Conservation (phyloP, 2,888 invertebrate species). For the Plebejus argus region DNA sequence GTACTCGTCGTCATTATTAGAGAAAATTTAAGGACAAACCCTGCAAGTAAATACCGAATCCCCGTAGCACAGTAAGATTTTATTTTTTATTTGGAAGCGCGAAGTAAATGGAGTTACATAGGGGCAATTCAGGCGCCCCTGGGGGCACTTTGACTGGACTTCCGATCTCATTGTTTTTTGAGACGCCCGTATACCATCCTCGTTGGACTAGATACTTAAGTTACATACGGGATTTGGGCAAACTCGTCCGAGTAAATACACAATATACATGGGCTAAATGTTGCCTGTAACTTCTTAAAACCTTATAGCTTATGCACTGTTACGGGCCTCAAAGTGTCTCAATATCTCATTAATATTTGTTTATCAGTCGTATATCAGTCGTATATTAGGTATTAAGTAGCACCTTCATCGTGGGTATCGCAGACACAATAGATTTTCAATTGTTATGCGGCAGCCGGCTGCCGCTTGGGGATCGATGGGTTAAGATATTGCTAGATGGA, state of each 20-base stretch:
- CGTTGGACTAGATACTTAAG: constrained; percentile 14
- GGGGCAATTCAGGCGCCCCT: constrained; percentile 4
- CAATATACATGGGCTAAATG: no score
- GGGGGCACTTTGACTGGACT: constrained; percentile 19
- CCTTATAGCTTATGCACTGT: no score
- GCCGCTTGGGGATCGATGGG: no score
- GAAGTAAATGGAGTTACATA: constrained; percentile 21
- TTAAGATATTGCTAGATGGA: no score
- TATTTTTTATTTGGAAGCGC: constrained; percentile 1
- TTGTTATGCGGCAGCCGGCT: no score
- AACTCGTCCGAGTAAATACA: not conserved
- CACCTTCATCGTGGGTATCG: no score
- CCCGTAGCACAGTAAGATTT: constrained; percentile 1
- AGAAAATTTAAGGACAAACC: not conserved
- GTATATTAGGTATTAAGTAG: no score
- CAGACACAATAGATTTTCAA: no score
- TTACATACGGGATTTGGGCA: not conserved
- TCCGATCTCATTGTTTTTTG: constrained; percentile 13
- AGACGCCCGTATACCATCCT: not conserved
- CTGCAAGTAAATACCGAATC: not conserved
- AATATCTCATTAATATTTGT: no score
- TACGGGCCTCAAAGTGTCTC: no score
- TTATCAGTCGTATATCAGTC: no score
- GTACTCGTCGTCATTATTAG: not conserved
- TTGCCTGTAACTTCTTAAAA: not conserved